Evolutionary conservation across 2,888 invertebrate genomes (phyloP).

Genomic region (Calameuta pallipes): DNA sequence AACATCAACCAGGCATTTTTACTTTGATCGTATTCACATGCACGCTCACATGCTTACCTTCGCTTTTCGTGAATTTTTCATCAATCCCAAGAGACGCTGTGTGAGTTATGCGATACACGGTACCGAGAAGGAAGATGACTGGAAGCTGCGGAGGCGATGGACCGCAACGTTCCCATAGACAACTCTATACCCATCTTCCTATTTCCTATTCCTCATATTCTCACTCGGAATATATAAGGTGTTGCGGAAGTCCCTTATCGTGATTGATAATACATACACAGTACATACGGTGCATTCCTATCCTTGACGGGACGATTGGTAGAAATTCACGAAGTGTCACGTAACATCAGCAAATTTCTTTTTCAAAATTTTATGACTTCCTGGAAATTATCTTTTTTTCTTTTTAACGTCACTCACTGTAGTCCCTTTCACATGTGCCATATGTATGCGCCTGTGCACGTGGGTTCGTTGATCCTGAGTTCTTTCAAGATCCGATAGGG

Average conservation of each 20-base stretch:
- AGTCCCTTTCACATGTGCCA: neutral
- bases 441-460: neutral
- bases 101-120: neutral
- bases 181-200: constrained; percentile 27
- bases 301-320: neutral
- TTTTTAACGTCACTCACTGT: neutral
- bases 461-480: neutral
- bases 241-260: neutral
- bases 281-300: too few relatives aligned
- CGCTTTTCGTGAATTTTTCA: too few relatives aligned
- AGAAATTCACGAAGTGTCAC: neutral
- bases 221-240: neutral
- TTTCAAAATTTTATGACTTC: neutral
- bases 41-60: too few relatives aligned
- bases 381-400: neutral
- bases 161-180: constrained; percentile 43
- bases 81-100: too few relatives aligned
- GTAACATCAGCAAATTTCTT: neutral
- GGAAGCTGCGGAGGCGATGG: constrained; percentile 30
- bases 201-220: constrained; percentile 16
- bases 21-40: too few relatives aligned
- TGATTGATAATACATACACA: neutral
- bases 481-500: too few relatives aligned
- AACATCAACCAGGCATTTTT: too few relatives aligned
- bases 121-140: neutral